These are phyloP conservation scores for Cotesia glomerata DNA, from an alignment of 1,140 invertebrate species.

Conservation along the genomic window DNA sequence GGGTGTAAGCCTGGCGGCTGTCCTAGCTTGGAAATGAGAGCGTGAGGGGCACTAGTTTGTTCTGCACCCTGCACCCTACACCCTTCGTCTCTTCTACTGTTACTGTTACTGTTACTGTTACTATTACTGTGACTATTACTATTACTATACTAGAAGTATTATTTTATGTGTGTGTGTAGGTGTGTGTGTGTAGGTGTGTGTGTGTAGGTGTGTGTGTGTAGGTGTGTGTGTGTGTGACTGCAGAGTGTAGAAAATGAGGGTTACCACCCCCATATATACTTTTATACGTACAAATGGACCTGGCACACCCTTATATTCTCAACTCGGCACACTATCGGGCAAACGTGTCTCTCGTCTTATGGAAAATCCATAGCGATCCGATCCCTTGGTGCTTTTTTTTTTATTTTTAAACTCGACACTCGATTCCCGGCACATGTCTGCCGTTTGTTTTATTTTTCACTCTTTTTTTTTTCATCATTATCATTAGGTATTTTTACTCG, in stretches of 20 bases:
- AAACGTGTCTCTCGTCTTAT: conserved; percentile 56
- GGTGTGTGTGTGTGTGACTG: neutral
- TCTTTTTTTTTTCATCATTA: too few species aligned
- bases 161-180: too few species aligned
- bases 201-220: neutral
- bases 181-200: too few species aligned
- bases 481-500: too few species aligned
- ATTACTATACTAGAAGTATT: too few species aligned
- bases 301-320: conserved; percentile 53
- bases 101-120: too few species aligned
- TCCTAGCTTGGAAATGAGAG: conserved; percentile 27
- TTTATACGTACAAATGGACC: conserved; percentile 5
- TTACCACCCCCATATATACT: neutral
- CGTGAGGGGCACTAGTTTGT: neutral
- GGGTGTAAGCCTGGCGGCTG: conserved; percentile 6
- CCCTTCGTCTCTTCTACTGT: neutral
- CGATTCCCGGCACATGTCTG: neutral
- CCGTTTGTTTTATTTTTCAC: too few species aligned
- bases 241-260: neutral
- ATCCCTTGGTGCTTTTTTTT: conserved; percentile 26
- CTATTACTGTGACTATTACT: too few species aligned
- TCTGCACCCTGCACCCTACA: neutral
- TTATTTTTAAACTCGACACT: neutral
- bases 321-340: conserved; percentile 46
- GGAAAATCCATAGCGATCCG: conserved; percentile 55